These are phyloP conservation scores for Agrotis exclamationis DNA, from an alignment of 2,888 invertebrate genomes.

Conservation along the genomic window DNA sequence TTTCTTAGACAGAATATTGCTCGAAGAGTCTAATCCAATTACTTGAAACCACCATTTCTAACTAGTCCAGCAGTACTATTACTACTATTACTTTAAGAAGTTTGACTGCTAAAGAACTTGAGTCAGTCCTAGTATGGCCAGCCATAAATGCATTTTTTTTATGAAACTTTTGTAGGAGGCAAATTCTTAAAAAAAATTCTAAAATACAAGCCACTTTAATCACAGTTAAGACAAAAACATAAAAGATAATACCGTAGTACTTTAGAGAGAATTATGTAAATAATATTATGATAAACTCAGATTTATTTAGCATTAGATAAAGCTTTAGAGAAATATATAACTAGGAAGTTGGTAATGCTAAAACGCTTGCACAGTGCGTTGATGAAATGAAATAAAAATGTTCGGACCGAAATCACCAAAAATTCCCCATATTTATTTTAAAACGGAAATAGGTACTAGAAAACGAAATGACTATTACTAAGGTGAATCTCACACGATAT, in stretches of 20 bases:
- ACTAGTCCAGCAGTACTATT: too few species aligned
- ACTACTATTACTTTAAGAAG: too few species aligned
- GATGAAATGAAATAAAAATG: conserved; percentile 16
- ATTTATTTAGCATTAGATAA: conserved; percentile 68
- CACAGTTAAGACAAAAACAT: conserved; percentile 54
- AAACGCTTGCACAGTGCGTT: conserved; percentile 33
- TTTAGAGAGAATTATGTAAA: conserved; percentile 69
- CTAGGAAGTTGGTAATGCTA: conserved; percentile 43
- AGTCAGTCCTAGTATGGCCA: too few species aligned
- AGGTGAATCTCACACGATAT: too few species aligned
- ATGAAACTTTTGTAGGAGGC: too few species aligned
- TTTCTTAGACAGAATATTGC: neutral
- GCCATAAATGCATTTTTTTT: too few species aligned
- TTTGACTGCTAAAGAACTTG: too few species aligned
- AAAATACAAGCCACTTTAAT: conserved; percentile 9
- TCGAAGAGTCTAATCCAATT: neutral
- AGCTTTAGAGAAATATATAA: conserved; percentile 64
- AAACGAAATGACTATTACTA: too few species aligned
- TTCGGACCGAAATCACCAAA: conserved; percentile 2
- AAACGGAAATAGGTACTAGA: neutral
- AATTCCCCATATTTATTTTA: neutral
- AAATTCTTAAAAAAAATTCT: neutral
- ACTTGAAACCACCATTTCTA: too few species aligned
- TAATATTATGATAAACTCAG: conserved; percentile 64
- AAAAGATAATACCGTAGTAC: conserved; percentile 52